Evolutionary conservation across 2,113 vertebrate genomes (phyloP).

Genomic region (Aldabrachelys gigantea): DNA sequence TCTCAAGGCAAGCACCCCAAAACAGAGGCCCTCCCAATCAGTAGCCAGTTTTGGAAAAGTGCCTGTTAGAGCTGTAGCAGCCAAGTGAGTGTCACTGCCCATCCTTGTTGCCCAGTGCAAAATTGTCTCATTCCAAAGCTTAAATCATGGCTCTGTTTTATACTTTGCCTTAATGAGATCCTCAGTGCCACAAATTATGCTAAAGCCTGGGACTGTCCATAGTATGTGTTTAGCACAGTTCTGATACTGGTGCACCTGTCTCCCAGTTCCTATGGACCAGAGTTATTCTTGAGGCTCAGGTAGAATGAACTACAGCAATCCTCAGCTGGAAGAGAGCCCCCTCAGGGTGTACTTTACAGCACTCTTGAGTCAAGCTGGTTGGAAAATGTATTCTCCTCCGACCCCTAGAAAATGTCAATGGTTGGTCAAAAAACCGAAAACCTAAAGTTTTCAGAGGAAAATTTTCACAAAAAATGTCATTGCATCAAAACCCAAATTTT

Average conservation of each 20-base stretch:
- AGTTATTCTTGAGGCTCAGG: background rate
- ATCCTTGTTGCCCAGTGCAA: background rate
- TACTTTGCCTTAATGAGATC: background rate
- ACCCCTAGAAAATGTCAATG: background rate
- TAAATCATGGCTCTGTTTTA: background rate
- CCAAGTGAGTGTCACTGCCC: background rate
- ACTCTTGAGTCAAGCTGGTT: background rate
- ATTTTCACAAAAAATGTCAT: background rate
- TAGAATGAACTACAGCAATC: background rate
- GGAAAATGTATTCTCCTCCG: background rate
- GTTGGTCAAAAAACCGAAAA: background rate
- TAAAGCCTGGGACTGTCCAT: slow-evolving; percentile 6
- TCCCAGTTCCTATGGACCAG: background rate
- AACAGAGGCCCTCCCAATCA: background rate
- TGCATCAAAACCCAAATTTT: background rate
- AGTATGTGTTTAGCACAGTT: slow-evolving; percentile 27
- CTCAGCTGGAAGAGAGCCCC: slow-evolving; percentile 2
- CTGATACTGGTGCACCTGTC: background rate
- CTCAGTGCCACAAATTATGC: background rate
- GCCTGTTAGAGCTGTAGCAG: background rate
- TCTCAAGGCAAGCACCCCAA: slow-evolving; percentile 10
- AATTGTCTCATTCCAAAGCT: background rate
- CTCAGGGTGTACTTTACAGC: background rate
- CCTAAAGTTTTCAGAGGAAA: background rate
- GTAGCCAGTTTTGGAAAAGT: background rate